Evolutionary conservation across 2,113 vertebrate genomes (phyloP), one percentile per base, ranked within the genome.

Genomic region (Nothobranchius furzeri): DNA sequence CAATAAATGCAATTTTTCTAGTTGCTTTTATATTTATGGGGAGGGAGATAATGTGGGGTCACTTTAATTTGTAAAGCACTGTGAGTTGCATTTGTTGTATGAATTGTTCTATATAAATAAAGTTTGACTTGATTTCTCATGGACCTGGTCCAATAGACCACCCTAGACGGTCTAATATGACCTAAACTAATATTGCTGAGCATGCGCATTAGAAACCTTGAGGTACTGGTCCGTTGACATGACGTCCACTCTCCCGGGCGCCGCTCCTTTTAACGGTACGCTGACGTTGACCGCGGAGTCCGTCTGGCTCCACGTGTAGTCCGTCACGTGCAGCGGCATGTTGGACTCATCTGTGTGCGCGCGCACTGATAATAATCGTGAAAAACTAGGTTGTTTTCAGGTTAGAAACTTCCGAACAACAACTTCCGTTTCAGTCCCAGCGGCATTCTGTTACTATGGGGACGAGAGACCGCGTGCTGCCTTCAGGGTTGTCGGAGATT

Each of bases 251-350:
- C 85, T 73, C 0, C 74, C 80, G 13, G 56, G 76, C 48, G 70
- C 87, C 1, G 82, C 83, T 12, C 94, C 95, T 55, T 92, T 95
- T 47, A 96, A 59, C 0, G 95, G 95, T 60, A 98, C 80, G 2
- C 85, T 90, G 1, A 99, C 83, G 35, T 87, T 91, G 3, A 98
- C 87, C 2, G 82, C 69, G 0, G 76, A 36, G 3, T 76, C 68
- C 0, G 82, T 97, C 84, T 99, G 96, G 12, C 88, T 94, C 97
- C 97, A 98, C 3, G 80, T 79, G 84, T 88, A 89, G 70, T 95
- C 93, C 20, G 81, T 90, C 12, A 98, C 90, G 30, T 86, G 75
- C 57, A 99, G 20, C 5, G 96, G 95, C 96, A 99, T 99, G 47
- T 37, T 51, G 45, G 49, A 9, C 9, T 12, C 20, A 20, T 4